Base-by-base conservation (phyloP, 2,888 invertebrate genomes). In the Cacoxenus indagator region DNA sequence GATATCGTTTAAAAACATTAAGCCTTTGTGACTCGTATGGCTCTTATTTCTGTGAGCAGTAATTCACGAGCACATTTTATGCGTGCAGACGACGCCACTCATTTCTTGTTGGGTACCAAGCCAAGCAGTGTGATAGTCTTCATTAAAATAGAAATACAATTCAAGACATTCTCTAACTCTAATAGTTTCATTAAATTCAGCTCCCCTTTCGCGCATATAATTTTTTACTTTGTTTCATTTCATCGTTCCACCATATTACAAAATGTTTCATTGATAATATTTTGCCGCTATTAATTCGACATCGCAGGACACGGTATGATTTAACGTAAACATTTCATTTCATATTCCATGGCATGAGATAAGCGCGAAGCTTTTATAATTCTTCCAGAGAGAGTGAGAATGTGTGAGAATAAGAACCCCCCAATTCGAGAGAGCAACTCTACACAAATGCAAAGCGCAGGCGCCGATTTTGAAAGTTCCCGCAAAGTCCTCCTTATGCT, bases 401-500 rank as follows among this genome's bases (percentile, higher is more conserved):
- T 8, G 43, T 22, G 22, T 14, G 24, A 57, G 5, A 57, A 31
- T 24, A 11, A 5, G 31, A 59, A 17, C n/a, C n/a, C n/a, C n/a
- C n/a, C n/a, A n/a, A 57, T 11, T 57, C 11, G 46, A 67, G 59
- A 61, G 59, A 48, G 64, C 46, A 71, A 73, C 22, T 76, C 77
- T 76, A 54, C 76, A 76, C 70, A 71, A 19, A 57, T 9, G 11
- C 1, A 54, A 5, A 24, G 72, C 76, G 76, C 76, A 77, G 22
- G 71, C 77, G 73, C 43, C 46, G 55, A 37, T 14, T 68, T 73
- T 59, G 8, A 54, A 54, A 54, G 54, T 54, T 54, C 24, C 26
- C 51, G 19, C 37, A 37, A 37, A 37, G 37, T 29, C 26, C 43
- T 64, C 29, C 43, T 29, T 9, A 54, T 54, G 54, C 24, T 73